phyloP scores from a whole-genome alignment of 2,888 invertebrate genomes.

The Rotaria sp. region DNA sequence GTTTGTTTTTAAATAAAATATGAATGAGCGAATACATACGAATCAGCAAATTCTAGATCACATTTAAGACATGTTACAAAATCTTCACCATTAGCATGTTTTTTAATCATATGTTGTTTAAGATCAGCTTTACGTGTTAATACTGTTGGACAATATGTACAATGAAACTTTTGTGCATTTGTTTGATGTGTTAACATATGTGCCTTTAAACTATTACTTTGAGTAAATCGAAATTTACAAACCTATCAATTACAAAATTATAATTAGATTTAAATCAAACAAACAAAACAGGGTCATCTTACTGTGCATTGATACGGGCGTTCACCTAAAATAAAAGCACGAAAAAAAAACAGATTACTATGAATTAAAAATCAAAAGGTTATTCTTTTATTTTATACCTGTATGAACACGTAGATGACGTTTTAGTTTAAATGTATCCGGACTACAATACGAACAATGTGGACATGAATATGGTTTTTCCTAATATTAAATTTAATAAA shows the following conservation, averaged over 20 bases:
- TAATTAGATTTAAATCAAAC: not conserved
- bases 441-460: slow-evolving; percentile 92
- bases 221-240: slow-evolving; percentile 1
- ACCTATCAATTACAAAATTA: not conserved
- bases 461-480: slow-evolving; percentile 66
- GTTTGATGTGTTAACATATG: slow-evolving; percentile 23
- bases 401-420: slow-evolving; percentile 82
- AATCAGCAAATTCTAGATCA: not conserved
- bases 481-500: not conserved
- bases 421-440: slow-evolving; percentile 93
- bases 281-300: not conserved
- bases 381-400: slow-evolving; percentile 48
- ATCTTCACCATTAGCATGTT: not conserved
- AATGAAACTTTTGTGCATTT: not conserved
- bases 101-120: slow-evolving; percentile 4
- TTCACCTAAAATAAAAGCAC: not conserved
- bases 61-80: not conserved
- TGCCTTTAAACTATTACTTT: slow-evolving; percentile 9
- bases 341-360: not conserved
- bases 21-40: not conserved
- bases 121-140: not conserved
- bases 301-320: not conserved
- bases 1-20: not conserved
- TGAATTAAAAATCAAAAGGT: no score
- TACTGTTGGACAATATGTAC: not conserved